Conservation (phyloP, 2,888 invertebrate genomes). For the Microplitis deprimator region DNA sequence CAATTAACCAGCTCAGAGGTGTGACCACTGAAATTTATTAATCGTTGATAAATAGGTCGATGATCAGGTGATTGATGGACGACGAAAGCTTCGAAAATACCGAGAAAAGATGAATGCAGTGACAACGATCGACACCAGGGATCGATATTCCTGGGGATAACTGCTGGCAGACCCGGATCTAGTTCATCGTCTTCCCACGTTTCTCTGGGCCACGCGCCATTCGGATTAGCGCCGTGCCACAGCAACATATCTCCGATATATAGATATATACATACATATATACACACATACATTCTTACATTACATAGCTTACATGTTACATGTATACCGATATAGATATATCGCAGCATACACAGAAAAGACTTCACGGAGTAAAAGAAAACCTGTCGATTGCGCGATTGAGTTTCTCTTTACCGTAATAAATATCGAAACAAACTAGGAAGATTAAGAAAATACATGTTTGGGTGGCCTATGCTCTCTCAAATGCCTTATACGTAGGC, state of each 20-base stretch:
- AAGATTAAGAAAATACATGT: slow-evolving; percentile 21
- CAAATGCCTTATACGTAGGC: neutral
- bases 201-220: slow-evolving; percentile 41
- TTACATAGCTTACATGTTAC: neutral
- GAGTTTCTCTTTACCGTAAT: slow-evolving; percentile 17
- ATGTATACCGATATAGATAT: too few relatives aligned
- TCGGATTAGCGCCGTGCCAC: slow-evolving; percentile 37
- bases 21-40: slow-evolving; percentile 3
- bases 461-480: slow-evolving; percentile 4
- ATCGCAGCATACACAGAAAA: neutral
- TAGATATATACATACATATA: slow-evolving; percentile 4
- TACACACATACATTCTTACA: neutral
- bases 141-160: slow-evolving; percentile 1
- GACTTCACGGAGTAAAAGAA: neutral
- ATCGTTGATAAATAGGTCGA: neutral
- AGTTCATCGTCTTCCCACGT: slow-evolving; percentile 49
- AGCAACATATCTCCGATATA: neutral
- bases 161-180: slow-evolving; percentile 38
- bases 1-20: slow-evolving; percentile 12
- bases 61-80: too few relatives aligned
- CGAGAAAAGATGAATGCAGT: neutral
- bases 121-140: slow-evolving; percentile 38
- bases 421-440: slow-evolving; percentile 13
- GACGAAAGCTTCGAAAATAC: too few relatives aligned
- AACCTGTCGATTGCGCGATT: slow-evolving; percentile 24